Evolutionary conservation across 2,113 vertebrate genomes (phyloP).

Genomic region (Caranx melampygus): DNA sequence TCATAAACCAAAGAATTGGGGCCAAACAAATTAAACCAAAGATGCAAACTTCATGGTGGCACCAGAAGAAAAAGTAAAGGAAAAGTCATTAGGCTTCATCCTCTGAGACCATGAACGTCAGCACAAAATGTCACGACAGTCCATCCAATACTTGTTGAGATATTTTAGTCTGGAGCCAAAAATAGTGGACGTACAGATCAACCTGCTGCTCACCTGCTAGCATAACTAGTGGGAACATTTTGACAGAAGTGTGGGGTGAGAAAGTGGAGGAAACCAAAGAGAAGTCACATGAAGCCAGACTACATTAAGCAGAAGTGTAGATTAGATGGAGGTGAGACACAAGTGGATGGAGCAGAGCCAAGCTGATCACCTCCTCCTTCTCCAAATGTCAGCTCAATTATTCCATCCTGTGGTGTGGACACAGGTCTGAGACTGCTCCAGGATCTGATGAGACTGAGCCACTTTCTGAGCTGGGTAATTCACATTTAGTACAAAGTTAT

Average conservation of each 20-base stretch:
- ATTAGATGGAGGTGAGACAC: too few species aligned
- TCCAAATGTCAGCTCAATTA: constrained; percentile 39
- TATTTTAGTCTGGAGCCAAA: too few species aligned
- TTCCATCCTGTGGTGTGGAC: neutral
- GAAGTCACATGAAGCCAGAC: neutral
- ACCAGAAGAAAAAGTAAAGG: neutral
- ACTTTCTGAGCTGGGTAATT: constrained; percentile 8
- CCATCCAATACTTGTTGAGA: too few species aligned
- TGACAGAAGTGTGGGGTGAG: neutral
- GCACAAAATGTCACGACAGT: neutral
- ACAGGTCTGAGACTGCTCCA: neutral
- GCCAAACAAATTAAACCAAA: neutral
- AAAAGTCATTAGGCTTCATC: neutral
- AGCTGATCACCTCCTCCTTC: neutral
- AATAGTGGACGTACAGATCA: too few species aligned
- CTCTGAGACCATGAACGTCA: neutral
- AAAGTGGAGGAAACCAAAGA: neutral
- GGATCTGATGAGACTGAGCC: constrained; percentile 21
- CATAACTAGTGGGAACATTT: neutral
- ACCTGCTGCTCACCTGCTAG: too few species aligned
- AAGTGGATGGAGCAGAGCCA: neutral
- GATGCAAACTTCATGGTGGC: neutral
- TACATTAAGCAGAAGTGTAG: too few species aligned
- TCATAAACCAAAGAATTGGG: neutral
- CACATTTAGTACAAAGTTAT: neutral